phyloP scores from a whole-genome alignment of 2,888 invertebrate species.

The Lepidocyrtoides sp. region DNA sequence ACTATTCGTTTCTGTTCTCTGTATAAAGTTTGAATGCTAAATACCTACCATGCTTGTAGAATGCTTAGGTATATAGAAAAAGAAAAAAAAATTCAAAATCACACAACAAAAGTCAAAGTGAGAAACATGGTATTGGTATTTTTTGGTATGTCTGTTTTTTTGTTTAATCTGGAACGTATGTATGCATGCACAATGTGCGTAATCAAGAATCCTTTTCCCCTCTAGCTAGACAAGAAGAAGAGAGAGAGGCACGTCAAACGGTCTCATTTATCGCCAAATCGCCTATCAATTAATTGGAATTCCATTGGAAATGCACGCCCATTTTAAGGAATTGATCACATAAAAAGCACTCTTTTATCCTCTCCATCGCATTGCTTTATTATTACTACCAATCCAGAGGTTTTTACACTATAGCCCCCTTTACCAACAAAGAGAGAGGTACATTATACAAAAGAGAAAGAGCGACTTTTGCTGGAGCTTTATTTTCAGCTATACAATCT shows the following conservation, averaged over 20 bases:
- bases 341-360: conserved; percentile 64
- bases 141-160: conserved; percentile 12
- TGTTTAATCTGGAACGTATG: conserved; percentile 3
- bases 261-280: conserved; percentile 85
- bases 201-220: conserved; percentile 77
- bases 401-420: background rate
- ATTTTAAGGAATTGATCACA: conserved; percentile 80
- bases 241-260: conserved; percentile 81
- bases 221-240: conserved; percentile 55
- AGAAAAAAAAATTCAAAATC: conserved; percentile 6
- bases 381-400: conserved; percentile 23
- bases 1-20: no score
- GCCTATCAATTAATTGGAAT: conserved; percentile 85
- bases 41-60: background rate
- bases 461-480: background rate
- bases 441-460: background rate
- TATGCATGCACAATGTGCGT: conserved; percentile 63
- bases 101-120: conserved; percentile 9
- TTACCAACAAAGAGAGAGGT: background rate
- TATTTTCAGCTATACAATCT: no score
- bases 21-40: no score
- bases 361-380: conserved; percentile 45
- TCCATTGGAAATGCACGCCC: conserved; percentile 84
- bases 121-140: conserved; percentile 20
- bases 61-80: conserved; percentile 3